phyloP scores from a whole-genome alignment of 2,113 vertebrate genomes.

The Edolisoma coerulescens region DNA sequence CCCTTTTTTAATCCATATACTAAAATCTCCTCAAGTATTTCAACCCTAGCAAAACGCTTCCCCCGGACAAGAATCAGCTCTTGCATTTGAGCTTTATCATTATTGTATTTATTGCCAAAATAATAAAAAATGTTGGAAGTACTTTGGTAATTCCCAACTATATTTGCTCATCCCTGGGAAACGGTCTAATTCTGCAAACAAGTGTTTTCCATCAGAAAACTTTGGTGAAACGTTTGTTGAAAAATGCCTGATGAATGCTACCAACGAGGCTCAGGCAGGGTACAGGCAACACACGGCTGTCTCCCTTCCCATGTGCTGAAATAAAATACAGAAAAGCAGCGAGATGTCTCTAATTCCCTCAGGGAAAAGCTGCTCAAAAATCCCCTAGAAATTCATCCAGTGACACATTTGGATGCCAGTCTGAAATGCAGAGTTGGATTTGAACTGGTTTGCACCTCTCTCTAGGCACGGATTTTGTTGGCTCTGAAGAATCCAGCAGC shows the following conservation, averaged over 20 bases:
- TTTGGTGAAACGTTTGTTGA: not conserved
- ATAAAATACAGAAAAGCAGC: not conserved
- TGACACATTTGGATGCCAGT: not conserved
- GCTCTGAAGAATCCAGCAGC: not conserved
- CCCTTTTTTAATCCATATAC: not conserved
- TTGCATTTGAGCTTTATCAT: not conserved
- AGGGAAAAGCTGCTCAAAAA: not conserved
- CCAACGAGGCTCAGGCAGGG: not conserved
- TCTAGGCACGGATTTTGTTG: accelerated
- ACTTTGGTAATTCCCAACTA: not conserved
- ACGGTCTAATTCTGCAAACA: accelerated
- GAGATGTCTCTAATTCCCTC: not conserved
- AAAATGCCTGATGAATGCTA: not conserved
- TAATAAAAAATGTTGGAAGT: not conserved
- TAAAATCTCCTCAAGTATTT: not conserved
- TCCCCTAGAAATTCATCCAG: not conserved
- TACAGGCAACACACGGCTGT: accelerated
- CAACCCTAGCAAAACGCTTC: accelerated
- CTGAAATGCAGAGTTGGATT: not conserved
- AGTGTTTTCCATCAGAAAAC: not conserved
- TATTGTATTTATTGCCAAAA: not conserved
- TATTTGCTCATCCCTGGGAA: not conserved
- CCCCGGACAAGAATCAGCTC: not conserved
- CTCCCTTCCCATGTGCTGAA: not conserved
- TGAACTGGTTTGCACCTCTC: not conserved